Evolutionary conservation across 2,797 vertebrate genomes (phyloP), one percentile per base, ranked within the genome.

Genomic region (Anomalospiza imberbis): DNA sequence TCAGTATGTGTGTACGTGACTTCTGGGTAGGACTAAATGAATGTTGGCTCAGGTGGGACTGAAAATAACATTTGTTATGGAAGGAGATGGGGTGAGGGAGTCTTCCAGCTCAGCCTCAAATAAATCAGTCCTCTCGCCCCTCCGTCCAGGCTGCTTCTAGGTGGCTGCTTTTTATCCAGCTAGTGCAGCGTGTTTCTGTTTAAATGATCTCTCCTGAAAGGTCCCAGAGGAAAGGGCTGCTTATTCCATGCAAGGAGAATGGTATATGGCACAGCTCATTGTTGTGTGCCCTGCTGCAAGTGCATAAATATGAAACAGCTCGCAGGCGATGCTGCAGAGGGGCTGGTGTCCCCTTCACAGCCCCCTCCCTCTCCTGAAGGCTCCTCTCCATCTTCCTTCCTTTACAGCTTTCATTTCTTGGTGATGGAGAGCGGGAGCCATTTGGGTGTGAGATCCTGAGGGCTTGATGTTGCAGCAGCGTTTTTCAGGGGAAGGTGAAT

Each of bases 171-270:
- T 96, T 91, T 71, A 93, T 93, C 85, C 95, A 93, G 92, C 95
- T 94, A 92, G 85, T 93, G 89, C 85, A 42, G 92, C 25, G 10
- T 95, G 89, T 88, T 91, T 61, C 85, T 91, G 91, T 94, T 90
- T 93, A 95, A 97, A 95, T 93, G 95, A 94, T 97, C 94, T 96
- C 77, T 90, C 94, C 91, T 89, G 94, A 96, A 94, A 90, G 94
- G 95, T 94, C 95, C 96, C 95, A 93, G 90, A 95, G 95, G 90
- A 96, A 72, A 55, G 88, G 85, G 71, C 95, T 92, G 95, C 95
- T 97, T 89, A 93, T 95, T 96, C 82, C 89, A 66, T 3, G 36
- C 70, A n/a, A 85, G 94, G 88, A 93, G 94, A 89, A 90, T 94
- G 89, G 71, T 91, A 6, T 93, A 78, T 91, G 87, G 82, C 89